A percentile compares a stretch with the other conserved stretches of the same genome.
Conservation (phyloP, 30 jellyfish, hydroid and myxozoan species). For the Turritopsis rubra region DNA sequence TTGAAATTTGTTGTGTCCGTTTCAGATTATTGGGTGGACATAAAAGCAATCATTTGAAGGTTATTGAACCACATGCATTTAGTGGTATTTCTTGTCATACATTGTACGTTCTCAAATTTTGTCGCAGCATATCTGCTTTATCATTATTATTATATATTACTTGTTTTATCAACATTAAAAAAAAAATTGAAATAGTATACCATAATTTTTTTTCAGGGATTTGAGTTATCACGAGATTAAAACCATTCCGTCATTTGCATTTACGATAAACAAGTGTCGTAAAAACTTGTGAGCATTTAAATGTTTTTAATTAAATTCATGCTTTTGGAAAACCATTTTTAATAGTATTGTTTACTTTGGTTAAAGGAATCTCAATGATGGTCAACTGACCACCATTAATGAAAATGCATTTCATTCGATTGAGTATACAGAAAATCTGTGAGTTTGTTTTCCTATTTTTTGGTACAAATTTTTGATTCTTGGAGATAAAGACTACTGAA, state of each 20-base stretch:
- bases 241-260: slow-evolving; percentile 54
- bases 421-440: not conserved
- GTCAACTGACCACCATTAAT: slow-evolving; percentile 41
- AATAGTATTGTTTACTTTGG: not conserved
- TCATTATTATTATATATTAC: too few relatives aligned
- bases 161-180: too few relatives aligned
- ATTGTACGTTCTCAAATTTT: too few relatives aligned
- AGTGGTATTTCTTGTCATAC: not conserved
- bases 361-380: slow-evolving; percentile 44
- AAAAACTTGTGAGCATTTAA: slow-evolving; percentile 42
- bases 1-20: too few relatives aligned
- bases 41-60: not conserved
- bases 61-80: not conserved
- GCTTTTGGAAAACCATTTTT: too few relatives aligned
- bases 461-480: not conserved
- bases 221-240: slow-evolving; percentile 51
- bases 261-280: slow-evolving; percentile 39
- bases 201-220: slow-evolving; percentile 27
- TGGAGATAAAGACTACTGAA: not conserved
- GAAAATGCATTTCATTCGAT: slow-evolving; percentile 2
- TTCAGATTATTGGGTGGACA: not conserved
- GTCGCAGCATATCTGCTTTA: too few relatives aligned
- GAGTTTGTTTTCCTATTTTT: not conserved
- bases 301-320: too few relatives aligned
- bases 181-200: too few relatives aligned